Base-by-base conservation (phyloP, 2,113 vertebrate species). In the Urocolius indicus region DNA sequence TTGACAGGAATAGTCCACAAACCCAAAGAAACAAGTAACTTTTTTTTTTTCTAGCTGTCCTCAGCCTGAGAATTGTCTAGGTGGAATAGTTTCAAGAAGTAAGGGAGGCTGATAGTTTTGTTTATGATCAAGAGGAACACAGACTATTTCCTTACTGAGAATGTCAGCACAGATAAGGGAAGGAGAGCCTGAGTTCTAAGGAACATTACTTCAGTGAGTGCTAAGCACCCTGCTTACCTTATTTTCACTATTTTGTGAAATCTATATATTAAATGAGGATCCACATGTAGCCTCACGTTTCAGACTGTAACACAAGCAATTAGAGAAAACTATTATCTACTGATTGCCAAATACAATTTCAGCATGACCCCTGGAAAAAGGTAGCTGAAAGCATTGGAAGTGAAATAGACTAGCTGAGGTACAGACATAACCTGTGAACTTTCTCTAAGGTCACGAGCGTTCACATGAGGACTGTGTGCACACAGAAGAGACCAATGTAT, bases 271-370 rank as follows among this genome's bases (percentile, higher is more conserved):
- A 74, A 84, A 78, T 15, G 34, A 82, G 16, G 43, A 81, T 49
- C 15, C 46, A 27, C 22, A 18, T 0, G 0, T 15, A 81, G 11
- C 19, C 9, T 74, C 22, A 21, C 1, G 15, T 77, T 84, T n/a
- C 73, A 38, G 62, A 71, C 38, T 2, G 7, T 8, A 46, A 84
- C 1, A 93, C 65, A 41, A 68, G 30, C 27, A 51, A n/a, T 7
- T 7, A 89, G 20, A 54, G 9, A 62, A 87, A 93, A 83, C 20
- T 24, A 34, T 54, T 34, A 76, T 30, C 58, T 13, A 20, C 4
- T 0, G 2, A 29, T 5, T 27, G 38, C 24, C 51, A 49, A 67
- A 38, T 4, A 34, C 17, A 63, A 26, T 16, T 68, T 55, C 41
- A 7, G 30, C 0, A 0, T 6, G 24, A 71, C n/a, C 46, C 67